Evolutionary conservation across 1,140 invertebrate genomes (phyloP).

Genomic region (Lepeophtheirus salmonis): DNA sequence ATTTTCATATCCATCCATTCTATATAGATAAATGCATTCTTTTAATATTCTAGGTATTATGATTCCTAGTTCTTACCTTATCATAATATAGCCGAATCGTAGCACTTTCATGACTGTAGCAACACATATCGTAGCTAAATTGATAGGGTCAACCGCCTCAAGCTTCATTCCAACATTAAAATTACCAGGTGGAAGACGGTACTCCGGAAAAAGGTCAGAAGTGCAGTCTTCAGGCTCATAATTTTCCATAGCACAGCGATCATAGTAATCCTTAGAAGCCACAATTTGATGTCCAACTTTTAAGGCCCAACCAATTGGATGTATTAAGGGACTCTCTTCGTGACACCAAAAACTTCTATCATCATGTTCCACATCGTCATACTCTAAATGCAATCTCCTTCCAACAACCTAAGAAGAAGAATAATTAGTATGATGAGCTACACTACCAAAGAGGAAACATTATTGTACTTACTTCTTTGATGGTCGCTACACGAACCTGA

Average conservation of each 20-base stretch:
- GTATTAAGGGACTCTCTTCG: constrained; percentile 77
- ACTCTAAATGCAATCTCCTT: constrained; percentile 68
- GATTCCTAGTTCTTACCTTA: neutral
- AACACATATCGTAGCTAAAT: constrained; percentile 79
- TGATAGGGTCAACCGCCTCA: constrained; percentile 87
- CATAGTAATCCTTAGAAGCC: constrained; percentile 52
- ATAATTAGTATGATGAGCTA: too few relatives aligned
- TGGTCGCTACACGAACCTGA: constrained; percentile 70
- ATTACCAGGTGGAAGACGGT: constrained; percentile 26
- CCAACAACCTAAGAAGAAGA: too few relatives aligned
- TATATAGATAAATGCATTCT: constrained; percentile 70
- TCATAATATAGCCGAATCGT: constrained; percentile 11
- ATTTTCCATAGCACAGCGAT: constrained; percentile 38
- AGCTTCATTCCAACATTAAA: constrained; percentile 84
- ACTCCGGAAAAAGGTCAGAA: constrained; percentile 45
- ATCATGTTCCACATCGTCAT: constrained; percentile 38
- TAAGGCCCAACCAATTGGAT: constrained; percentile 81
- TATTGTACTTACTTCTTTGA: constrained; percentile 70
- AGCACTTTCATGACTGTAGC: constrained; percentile 69
- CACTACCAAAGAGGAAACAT: too few relatives aligned
- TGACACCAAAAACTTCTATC: constrained; percentile 68
- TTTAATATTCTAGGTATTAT: too few relatives aligned
- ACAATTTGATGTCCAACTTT: constrained; percentile 59
- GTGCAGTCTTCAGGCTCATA: constrained; percentile 48
- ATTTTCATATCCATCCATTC: constrained; percentile 71